Evolutionary conservation across 1,140 invertebrate genomes (phyloP).

Genomic region (Drosophila nasuta): DNA sequence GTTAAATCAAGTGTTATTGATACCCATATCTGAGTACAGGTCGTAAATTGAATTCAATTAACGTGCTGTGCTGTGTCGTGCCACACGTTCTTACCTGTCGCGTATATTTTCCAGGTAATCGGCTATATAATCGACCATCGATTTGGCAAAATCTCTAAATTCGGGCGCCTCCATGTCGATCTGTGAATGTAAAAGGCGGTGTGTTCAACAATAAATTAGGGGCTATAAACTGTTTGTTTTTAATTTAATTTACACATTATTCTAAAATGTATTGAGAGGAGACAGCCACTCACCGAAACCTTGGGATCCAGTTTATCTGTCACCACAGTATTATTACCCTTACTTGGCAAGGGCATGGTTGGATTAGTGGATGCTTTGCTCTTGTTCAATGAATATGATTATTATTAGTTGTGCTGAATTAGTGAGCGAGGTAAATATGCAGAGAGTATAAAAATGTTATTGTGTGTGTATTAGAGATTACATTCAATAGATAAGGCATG

Average conservation of each 20-base stretch:
- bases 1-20: constrained; percentile 52
- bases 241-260: constrained; percentile 31
- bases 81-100: constrained; percentile 87
- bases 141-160: constrained; percentile 92
- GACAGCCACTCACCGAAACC: constrained; percentile 70
- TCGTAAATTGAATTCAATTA: constrained; percentile 59
- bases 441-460: constrained; percentile 1
- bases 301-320: constrained; percentile 76
- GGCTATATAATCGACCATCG: constrained; percentile 92
- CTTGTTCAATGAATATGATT: constrained; percentile 41
- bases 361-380: constrained; percentile 57
- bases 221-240: neutral
- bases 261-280: constrained; percentile 1
- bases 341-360: constrained; percentile 40
- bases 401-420: constrained; percentile 4
- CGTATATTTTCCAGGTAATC: constrained; percentile 94
- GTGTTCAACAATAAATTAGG: constrained; percentile 9
- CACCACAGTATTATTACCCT: constrained; percentile 51
- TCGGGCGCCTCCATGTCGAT: constrained; percentile 90
- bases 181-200: constrained; percentile 54
- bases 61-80: neutral
- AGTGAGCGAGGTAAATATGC: neutral
- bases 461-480: neutral
- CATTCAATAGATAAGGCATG: constrained; percentile 1
- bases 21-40: constrained; percentile 37